Evolutionary conservation across 2,113 vertebrate species (phyloP).

Genomic region (Psettodes erumei): DNA sequence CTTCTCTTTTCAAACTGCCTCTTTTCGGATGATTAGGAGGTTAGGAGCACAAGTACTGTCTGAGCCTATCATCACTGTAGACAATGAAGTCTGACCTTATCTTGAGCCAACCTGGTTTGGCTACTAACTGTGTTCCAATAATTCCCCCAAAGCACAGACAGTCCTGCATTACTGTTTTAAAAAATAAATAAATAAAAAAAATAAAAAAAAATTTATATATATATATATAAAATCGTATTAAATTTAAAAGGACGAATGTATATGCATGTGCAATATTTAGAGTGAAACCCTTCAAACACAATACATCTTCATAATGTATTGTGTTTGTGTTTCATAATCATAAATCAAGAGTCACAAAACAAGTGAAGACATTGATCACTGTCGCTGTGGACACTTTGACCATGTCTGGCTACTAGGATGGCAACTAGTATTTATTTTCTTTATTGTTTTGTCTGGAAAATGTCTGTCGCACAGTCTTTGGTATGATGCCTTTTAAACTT

Average conservation of each 20-base stretch:
- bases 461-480: not conserved
- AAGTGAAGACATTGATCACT: not conserved
- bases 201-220: too few species aligned
- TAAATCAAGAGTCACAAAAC: not conserved
- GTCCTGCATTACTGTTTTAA: not conserved
- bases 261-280: not conserved
- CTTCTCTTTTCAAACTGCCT: constrained; percentile 30
- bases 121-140: constrained; percentile 15
- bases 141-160: not conserved
- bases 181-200: too few species aligned
- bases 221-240: too few species aligned
- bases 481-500: too few species aligned
- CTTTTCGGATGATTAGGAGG: constrained; percentile 42
- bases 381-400: not conserved
- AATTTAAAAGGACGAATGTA: not conserved
- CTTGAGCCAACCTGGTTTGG: constrained; percentile 11
- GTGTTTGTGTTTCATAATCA: not conserved
- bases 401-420: not conserved
- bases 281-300: not conserved
- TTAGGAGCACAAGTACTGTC: constrained; percentile 38
- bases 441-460: not conserved
- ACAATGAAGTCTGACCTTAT: constrained; percentile 25
- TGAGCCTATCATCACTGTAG: constrained; percentile 14
- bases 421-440: not conserved
- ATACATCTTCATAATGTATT: too few species aligned